These are phyloP conservation scores for Phaonia tiefii DNA, from an alignment of 2,888 invertebrate genomes.

Conservation along the genomic window DNA sequence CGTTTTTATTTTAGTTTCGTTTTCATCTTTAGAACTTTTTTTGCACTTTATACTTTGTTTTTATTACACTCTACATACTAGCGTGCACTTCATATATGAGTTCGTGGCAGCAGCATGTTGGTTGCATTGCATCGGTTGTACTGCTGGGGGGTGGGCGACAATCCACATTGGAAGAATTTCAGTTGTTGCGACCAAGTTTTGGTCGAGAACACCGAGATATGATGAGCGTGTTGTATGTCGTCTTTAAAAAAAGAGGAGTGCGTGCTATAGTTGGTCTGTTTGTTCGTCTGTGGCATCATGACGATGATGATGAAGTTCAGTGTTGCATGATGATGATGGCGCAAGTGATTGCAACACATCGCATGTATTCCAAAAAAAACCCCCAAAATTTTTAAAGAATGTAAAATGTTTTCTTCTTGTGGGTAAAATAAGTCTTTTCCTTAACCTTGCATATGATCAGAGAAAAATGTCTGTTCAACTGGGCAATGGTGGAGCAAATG, in stretches of 20 bases:
- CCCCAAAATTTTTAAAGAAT: background rate
- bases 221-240: conserved; percentile 20
- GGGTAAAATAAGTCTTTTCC: conserved; percentile 2
- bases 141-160: background rate
- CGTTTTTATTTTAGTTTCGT: background rate
- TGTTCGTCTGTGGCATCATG: too few relatives aligned
- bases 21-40: background rate
- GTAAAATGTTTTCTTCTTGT: background rate
- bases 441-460: background rate
- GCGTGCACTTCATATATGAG: background rate
- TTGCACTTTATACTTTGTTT: background rate
- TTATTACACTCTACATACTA: background rate
- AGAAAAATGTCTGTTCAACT: background rate
- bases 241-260: conserved; percentile 3
- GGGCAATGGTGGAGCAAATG: too few relatives aligned
- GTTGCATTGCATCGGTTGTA: background rate
- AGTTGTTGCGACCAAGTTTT: conserved; percentile 6
- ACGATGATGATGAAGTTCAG: background rate
- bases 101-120: background rate
- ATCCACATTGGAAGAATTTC: conserved; percentile 17
- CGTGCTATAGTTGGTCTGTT: too few relatives aligned
- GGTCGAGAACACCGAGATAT: background rate
- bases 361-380: background rate
- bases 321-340: background rate
- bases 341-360: background rate